Evolutionary conservation across 2,797 vertebrate species (phyloP), one percentile per base, ranked within the genome.

Genomic region (Tapirus indicus): DNA sequence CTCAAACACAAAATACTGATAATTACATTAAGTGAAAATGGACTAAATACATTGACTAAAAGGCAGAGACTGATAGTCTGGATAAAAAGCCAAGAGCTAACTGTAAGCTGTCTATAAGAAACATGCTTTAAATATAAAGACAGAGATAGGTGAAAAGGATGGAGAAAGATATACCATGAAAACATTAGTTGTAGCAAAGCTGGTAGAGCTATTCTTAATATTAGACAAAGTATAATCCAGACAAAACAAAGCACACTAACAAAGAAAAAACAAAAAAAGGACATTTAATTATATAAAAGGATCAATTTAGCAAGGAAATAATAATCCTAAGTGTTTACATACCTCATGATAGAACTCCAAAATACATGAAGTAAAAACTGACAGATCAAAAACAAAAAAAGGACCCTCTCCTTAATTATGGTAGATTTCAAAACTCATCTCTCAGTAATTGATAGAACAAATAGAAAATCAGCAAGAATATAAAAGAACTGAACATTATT

Each of bases 1-100:
- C 20, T 71, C 52, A 72, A 79, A 94, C 25, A 92, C 29, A 88
- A 91, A 90, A 78, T 69, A 89, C 0, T 92, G 49, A 5, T 62
- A 94, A 92, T 87, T 69, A 91, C 66, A 88, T 69, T 54, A 71
- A 80, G 25, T 89, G 49, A 95, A 93, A 68, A 84, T 69, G 23
- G 44, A 89, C 5, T 66, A 93, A 84, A 92, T 80, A 89, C 2
- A 69, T 3, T 11, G n/a, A 78, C 62, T 91, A 88, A 96, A 91
- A 74, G 49, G 44, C 66, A 94, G 21, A 92, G 56, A 62, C 8
- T 87, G 32, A 78, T 44, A 94, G 44, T 69, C 4, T 47, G 62
- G 35, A 92, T 72, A 56, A 83, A 95, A 92, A 86, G 44, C 29
- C 49, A 91, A 77, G 27, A 62, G 52, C 38, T 89, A 77, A 32